phyloP scores from a whole-genome alignment of 2,888 invertebrate genomes.

The Timema podura region DNA sequence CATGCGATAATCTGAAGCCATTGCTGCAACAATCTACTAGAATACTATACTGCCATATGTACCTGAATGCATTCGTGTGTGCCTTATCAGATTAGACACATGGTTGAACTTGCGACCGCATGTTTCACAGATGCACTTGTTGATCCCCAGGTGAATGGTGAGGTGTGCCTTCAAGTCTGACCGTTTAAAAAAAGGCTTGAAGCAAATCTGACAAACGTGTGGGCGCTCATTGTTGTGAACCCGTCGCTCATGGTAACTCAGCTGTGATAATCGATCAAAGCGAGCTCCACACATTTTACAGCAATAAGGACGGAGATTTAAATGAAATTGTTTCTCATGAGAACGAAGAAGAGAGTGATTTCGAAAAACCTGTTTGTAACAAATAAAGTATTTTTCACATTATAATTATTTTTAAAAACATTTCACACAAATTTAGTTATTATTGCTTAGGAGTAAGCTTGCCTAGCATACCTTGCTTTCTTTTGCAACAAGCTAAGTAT shows the following conservation, averaged over 20 bases:
- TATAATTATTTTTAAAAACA: not conserved
- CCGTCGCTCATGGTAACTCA: constrained; percentile 41
- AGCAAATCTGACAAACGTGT: constrained; percentile 42
- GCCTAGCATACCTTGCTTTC: not conserved
- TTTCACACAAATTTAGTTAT: not conserved
- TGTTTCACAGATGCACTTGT: constrained; percentile 43
- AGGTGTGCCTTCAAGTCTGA: constrained; percentile 44
- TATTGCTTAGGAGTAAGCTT: not conserved
- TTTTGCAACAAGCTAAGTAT: not conserved
- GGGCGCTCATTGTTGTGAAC: constrained; percentile 42
- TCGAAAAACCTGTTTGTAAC: constrained; percentile 18
- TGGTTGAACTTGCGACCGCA: constrained; percentile 46
- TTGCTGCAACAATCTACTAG: not conserved
- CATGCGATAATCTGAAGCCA: no score
- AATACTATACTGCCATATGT: constrained; percentile 23
- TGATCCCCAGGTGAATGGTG: constrained; percentile 45
- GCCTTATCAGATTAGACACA: constrained; percentile 44
- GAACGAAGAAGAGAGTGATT: constrained; percentile 24
- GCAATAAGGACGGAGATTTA: constrained; percentile 27
- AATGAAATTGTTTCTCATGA: constrained; percentile 28
- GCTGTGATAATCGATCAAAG: constrained; percentile 43
- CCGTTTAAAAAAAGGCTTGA: constrained; percentile 38
- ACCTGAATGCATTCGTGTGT: constrained; percentile 45
- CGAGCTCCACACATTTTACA: constrained; percentile 39
- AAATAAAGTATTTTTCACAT: not conserved